Percentiles rank a stretch among this genome's conserved stretches.
These are phyloP conservation scores for Silurus meridionalis DNA, from an alignment of 2,113 vertebrate species.

Conservation along the genomic window DNA sequence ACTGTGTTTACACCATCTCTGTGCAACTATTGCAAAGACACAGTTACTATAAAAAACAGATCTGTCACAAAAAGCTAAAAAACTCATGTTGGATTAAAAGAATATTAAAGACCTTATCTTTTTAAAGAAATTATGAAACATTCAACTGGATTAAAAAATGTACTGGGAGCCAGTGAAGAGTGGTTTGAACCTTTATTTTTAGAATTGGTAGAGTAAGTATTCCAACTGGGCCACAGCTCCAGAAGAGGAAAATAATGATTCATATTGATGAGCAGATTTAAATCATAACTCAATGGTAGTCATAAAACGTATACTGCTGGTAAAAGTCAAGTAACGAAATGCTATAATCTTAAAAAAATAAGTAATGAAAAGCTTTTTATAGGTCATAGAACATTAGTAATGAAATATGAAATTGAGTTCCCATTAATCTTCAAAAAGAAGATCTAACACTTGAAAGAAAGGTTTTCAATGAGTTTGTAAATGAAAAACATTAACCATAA, in stretches of 20 bases:
- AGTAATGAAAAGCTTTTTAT: neutral
- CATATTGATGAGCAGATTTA: neutral
- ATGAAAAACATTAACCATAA: neutral
- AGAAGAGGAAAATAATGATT: no score
- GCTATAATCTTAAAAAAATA: neutral
- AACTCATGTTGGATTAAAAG: neutral
- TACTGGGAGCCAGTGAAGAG: neutral
- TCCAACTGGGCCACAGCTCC: neutral
- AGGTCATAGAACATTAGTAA: neutral
- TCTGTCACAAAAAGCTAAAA: neutral
- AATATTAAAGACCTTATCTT: neutral
- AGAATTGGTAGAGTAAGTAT: neutral
- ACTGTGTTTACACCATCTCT: neutral
- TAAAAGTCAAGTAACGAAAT: neutral
- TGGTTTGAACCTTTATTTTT: neutral
- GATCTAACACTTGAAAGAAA: neutral
- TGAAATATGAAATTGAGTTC: neutral
- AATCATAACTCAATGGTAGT: neutral
- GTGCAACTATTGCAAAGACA: neutral
- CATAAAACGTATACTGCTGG: neutral
- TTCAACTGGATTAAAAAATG: neutral
- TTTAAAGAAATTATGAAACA: neutral
- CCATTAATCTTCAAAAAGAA: neutral
- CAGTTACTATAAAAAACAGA: neutral
- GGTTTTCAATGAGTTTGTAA: neutral